Conservation (phyloP, 2,113 vertebrate species). For the Gracilinanus agilis region DNA sequence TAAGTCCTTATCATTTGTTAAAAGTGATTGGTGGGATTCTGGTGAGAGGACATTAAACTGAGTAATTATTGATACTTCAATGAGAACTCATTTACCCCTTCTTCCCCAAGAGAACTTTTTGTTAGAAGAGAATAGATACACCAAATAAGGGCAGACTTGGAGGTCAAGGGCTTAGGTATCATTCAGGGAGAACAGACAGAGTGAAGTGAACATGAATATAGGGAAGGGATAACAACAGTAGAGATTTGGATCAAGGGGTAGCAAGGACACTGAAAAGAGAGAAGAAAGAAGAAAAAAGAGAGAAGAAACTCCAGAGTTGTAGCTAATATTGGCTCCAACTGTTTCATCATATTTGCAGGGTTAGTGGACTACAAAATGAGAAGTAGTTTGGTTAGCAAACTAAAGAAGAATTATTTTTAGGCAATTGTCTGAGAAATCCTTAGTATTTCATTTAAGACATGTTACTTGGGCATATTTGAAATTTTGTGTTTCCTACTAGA, state of each 20-base stretch:
- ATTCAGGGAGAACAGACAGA: background rate
- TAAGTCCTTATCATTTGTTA: background rate
- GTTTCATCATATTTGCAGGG: background rate
- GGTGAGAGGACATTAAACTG: background rate
- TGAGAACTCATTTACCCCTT: background rate
- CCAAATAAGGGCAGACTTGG: background rate
- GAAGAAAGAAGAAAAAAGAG: background rate
- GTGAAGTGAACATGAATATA: background rate
- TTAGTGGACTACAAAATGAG: background rate
- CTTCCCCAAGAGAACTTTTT: background rate
- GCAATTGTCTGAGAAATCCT: background rate
- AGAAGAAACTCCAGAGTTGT: background rate
- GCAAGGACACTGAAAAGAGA: background rate
- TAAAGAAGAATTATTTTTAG: background rate
- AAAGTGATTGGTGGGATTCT: background rate
- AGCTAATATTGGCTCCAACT: background rate
- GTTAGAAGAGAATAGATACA: background rate
- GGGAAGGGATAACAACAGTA: background rate
- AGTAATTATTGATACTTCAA: background rate
- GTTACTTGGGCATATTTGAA: background rate
- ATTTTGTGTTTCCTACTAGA: conserved; percentile 6
- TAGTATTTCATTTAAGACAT: background rate
- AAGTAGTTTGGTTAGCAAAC: background rate
- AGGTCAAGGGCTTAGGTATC: background rate
- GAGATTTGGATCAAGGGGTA: background rate